A percentile compares a stretch with the other conserved stretches of the same genome.
phyloP scores from a whole-genome alignment of 2,113 vertebrate genomes.

The Bujurquina vittata region DNA sequence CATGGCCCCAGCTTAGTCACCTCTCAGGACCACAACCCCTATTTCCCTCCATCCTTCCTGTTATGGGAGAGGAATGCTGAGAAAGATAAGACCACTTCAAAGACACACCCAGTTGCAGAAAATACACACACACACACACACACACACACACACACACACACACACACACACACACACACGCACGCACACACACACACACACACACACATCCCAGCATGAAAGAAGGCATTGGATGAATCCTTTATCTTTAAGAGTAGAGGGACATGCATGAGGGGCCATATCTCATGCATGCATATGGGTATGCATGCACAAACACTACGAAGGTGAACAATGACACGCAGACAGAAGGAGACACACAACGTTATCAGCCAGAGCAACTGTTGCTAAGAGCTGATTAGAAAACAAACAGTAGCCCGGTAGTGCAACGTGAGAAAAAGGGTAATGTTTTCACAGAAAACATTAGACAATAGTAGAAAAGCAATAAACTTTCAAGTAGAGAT shows the following conservation, averaged over 20 bases:
- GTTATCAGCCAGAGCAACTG: background rate
- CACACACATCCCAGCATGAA: constrained; percentile 7
- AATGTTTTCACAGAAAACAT: background rate
- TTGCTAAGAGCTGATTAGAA: background rate
- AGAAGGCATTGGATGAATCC: constrained; percentile 20
- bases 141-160: background rate
- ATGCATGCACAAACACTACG: background rate
- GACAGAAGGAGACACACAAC: background rate
- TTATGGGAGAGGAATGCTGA: constrained; percentile 70
- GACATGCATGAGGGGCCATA: background rate
- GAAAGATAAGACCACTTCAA: constrained; percentile 75
- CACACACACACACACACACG: background rate
- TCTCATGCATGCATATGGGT: constrained; percentile 23
- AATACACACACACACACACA: background rate
- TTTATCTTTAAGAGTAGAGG: constrained; percentile 27
- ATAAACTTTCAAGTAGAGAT: background rate
- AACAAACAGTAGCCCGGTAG: background rate
- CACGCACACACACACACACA: background rate
- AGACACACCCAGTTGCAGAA: constrained; percentile 30
- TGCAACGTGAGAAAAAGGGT: background rate
- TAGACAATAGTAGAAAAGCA: background rate
- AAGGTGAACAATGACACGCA: background rate
- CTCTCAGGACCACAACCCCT: constrained; percentile 41
- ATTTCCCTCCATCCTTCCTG: constrained; percentile 45
- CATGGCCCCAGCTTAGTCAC: constrained; percentile 16